Conservation (phyloP, 2,888 invertebrate genomes). For the Callyntrura sp. region DNA sequence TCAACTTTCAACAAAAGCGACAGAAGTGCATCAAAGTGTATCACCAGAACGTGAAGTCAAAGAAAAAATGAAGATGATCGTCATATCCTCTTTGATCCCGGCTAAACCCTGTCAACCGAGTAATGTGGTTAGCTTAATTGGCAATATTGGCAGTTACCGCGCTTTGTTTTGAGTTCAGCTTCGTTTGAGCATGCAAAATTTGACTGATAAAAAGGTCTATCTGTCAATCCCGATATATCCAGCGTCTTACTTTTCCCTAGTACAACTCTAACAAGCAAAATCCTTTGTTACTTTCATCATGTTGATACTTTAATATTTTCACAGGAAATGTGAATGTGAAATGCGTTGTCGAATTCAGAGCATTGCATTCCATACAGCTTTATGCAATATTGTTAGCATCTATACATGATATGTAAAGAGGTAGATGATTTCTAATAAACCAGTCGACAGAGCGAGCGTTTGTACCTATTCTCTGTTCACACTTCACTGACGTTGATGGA, state of each 20-base stretch:
- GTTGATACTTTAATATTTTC: conserved; percentile 67
- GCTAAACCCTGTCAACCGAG: conserved; percentile 60
- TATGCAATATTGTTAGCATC: no score
- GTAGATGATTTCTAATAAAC: no score
- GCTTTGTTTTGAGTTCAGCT: conserved; percentile 24
- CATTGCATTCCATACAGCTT: no score
- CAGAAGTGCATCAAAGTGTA: no score
- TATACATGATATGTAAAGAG: no score
- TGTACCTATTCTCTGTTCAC: no score
- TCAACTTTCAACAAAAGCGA: background rate
- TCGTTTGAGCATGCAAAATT: conserved; percentile 29
- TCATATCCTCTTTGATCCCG: conserved; percentile 66
- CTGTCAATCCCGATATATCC: conserved; percentile 30
- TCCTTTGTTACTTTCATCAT: conserved; percentile 39
- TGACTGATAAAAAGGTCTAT: conserved; percentile 19
- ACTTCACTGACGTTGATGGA: no score
- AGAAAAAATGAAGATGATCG: conserved; percentile 68
- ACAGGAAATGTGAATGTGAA: conserved; percentile 52
- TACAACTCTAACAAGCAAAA: conserved; percentile 45
- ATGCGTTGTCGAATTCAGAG: no score
- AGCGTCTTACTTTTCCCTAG: background rate
- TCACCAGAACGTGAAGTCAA: conserved; percentile 22
- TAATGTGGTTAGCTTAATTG: conserved; percentile 76
- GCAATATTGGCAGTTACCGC: conserved; percentile 56
- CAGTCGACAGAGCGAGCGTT: no score